phyloP scores from a whole-genome alignment of 2,797 vertebrate genomes.

The Macroramphosus scolopax region DNA sequence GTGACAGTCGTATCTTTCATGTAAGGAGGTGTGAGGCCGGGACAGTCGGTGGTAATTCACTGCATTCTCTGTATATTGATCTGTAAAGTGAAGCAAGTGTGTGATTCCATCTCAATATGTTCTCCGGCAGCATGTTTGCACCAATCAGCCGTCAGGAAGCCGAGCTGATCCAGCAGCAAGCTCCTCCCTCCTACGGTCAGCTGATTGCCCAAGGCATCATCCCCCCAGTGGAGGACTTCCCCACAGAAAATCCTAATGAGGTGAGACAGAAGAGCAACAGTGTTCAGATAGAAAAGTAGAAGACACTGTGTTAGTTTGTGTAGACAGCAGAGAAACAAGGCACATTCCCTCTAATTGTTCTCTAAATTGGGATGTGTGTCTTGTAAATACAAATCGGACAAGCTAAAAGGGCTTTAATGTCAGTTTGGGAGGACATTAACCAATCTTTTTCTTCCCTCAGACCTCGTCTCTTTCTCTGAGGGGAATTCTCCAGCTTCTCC shows the following conservation, averaged over 20 bases:
- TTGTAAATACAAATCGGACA: background rate
- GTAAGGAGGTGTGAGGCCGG: too few relatives aligned
- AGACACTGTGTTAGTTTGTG: too few relatives aligned
- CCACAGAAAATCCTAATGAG: slow-evolving; percentile 88
- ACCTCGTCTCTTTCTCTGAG: slow-evolving; percentile 78
- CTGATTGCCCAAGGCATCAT: slow-evolving; percentile 91
- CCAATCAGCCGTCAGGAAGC: slow-evolving; percentile 88
- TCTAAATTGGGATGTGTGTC: slow-evolving; percentile 1
- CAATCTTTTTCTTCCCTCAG: slow-evolving; percentile 57
- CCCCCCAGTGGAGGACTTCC: slow-evolving; percentile 91
- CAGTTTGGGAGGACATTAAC: too few relatives aligned
- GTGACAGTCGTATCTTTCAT: too few relatives aligned
- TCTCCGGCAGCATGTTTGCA: slow-evolving; percentile 81
- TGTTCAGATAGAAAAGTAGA: too few relatives aligned
- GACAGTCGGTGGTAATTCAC: too few relatives aligned
- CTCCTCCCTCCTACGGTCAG: slow-evolving; percentile 91
- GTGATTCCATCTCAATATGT: background rate
- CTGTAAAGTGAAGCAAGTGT: too few relatives aligned
- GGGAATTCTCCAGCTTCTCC: slow-evolving; percentile 82
- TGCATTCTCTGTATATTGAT: too few relatives aligned
- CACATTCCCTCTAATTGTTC: slow-evolving; percentile 10
- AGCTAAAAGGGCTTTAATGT: too few relatives aligned
- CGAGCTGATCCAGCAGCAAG: slow-evolving; percentile 88
- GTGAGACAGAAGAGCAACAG: too few relatives aligned
- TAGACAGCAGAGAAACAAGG: too few relatives aligned